Evolutionary conservation across 2,888 invertebrate genomes (phyloP).

Genomic region (Idaea dimidiata): DNA sequence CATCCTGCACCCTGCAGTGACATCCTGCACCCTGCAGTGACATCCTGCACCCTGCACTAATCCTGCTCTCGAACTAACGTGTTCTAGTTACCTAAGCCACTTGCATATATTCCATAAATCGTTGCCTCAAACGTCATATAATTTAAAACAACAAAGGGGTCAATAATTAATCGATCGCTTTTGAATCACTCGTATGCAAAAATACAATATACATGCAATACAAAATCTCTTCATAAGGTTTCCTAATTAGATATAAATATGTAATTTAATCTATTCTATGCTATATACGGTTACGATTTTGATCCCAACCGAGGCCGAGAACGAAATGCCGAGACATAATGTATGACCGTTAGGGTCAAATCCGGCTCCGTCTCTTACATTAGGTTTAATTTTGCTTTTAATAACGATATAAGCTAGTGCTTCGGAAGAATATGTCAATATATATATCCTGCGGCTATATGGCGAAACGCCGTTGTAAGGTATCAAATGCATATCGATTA

Average conservation of each 20-base stretch:
- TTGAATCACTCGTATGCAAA: constrained; percentile 53
- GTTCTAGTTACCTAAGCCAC: neutral
- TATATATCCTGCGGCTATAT: constrained; percentile 10
- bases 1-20: too few relatives aligned
- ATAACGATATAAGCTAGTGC: constrained; percentile 51
- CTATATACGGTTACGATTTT: constrained; percentile 40
- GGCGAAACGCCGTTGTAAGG: neutral
- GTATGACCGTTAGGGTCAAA: constrained; percentile 25
- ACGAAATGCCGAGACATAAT: neutral
- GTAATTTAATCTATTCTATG: constrained; percentile 46
- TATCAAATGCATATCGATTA: neutral
- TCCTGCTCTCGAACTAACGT: neutral
- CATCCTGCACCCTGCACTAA: neutral
- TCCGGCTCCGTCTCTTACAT: constrained; percentile 29
- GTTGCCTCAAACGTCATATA: neutral
- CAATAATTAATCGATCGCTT: constrained; percentile 11
- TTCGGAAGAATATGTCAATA: constrained; percentile 40
- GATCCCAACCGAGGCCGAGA: constrained; percentile 20
- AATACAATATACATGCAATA: constrained; percentile 57
- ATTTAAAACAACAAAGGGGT: constrained; percentile 3
- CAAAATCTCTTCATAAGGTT: constrained; percentile 67
- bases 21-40: too few relatives aligned
- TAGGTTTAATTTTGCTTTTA: constrained; percentile 45
- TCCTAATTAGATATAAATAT: constrained; percentile 53
- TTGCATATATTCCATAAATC: constrained; percentile 2